Evolutionary conservation across 2,888 invertebrate species (phyloP).

Genomic region (Cotesia congregata): DNA sequence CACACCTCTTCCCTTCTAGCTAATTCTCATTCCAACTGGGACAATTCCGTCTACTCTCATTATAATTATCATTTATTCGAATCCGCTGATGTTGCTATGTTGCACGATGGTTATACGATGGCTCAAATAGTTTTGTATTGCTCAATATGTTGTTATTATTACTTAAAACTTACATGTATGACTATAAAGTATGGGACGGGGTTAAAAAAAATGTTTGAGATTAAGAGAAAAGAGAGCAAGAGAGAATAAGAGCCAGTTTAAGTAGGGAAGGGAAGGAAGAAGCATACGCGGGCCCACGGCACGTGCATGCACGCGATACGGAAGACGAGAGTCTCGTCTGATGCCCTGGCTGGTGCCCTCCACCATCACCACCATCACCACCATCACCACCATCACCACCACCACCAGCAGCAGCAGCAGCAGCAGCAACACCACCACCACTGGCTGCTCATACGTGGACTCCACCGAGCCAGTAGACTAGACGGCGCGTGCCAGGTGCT

Average conservation of each 20-base stretch:
- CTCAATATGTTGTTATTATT: too few species aligned
- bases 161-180: too few species aligned
- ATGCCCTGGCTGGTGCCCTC: conserved; percentile 3
- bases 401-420: not conserved
- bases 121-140: too few species aligned
- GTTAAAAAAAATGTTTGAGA: conserved; percentile 32
- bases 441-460: conserved; percentile 14
- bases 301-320: conserved; percentile 28
- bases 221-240: conserved; percentile 25
- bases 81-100: not conserved
- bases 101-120: not conserved
- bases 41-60: conserved; percentile 12
- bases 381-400: not conserved
- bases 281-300: conserved; percentile 36
- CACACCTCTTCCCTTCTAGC: conserved; percentile 30
- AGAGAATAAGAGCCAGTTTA: conserved; percentile 25
- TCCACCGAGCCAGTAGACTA: conserved; percentile 40
- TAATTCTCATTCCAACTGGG: conserved; percentile 23
- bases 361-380: conserved; percentile 8
- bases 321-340: conserved; percentile 14
- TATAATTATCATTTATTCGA: conserved; percentile 17
- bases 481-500: conserved; percentile 68
- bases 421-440: not conserved
- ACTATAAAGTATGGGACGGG: not conserved
- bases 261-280: not conserved